Evolutionary conservation across 2,888 invertebrate species (phyloP).

Genomic region (Salpingus planirostris): DNA sequence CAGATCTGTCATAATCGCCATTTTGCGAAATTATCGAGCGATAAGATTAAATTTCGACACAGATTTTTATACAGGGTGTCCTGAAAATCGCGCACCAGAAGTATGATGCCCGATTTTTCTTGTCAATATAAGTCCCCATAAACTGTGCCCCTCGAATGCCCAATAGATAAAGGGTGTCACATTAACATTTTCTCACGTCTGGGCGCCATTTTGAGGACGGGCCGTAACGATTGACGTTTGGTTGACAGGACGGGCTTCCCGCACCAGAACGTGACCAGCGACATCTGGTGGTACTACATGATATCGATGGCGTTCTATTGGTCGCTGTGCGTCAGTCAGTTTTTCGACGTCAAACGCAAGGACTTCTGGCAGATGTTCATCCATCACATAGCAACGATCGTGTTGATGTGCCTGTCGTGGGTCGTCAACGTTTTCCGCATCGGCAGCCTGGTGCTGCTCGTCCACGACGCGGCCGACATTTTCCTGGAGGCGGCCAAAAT

Average conservation of each 20-base stretch:
- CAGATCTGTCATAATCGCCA: no score
- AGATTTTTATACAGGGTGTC: no score
- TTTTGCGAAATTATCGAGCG: no score
- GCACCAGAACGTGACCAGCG: conserved; percentile 65
- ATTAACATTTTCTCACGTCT: no score
- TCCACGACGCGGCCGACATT: conserved; percentile 86
- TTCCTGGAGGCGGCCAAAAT: conserved; percentile 89
- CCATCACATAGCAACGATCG: conserved; percentile 90
- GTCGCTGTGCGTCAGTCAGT: conserved; percentile 87
- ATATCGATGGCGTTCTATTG: conserved; percentile 91
- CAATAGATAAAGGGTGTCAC: no score
- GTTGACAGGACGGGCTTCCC: conserved; percentile 44
- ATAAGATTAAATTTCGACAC: no score
- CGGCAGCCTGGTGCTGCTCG: conserved; percentile 79
- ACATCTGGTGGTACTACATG: conserved; percentile 98
- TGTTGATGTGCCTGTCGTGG: conserved; percentile 89
- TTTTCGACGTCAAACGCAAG: conserved; percentile 86
- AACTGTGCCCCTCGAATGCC: no score
- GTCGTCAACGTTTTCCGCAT: conserved; percentile 86
- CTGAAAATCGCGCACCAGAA: no score
- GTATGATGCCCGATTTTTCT: no score
- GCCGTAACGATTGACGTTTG: no score
- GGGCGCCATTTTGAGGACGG: no score
- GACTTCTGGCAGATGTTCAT: conserved; percentile 99
- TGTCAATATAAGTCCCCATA: no score